Conservation (phyloP, 2,113 vertebrate genomes). For the Alligator mississippiensis region DNA sequence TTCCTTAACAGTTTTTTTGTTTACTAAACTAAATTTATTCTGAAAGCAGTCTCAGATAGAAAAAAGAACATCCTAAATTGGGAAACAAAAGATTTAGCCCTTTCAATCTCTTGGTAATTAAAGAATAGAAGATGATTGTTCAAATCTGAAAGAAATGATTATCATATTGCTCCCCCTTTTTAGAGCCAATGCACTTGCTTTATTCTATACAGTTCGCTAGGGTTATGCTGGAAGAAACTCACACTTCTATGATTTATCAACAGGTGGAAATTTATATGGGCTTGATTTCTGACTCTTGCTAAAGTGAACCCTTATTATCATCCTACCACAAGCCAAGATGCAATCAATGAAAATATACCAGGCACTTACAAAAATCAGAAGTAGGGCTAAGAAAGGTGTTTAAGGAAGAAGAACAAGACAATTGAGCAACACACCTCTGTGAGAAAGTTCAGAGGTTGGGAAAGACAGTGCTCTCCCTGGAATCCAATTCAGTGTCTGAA, state of each 20-base stretch:
- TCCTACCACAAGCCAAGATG: neutral
- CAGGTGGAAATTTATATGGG: neutral
- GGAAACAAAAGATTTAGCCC: neutral
- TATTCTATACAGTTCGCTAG: neutral
- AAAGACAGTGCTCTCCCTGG: neutral
- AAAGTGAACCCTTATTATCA: neutral
- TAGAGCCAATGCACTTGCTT: neutral
- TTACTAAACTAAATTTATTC: neutral
- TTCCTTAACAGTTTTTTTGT: slow-evolving; percentile 1
- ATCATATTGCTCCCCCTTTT: neutral
- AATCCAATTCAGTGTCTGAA: neutral
- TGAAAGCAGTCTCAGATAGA: neutral
- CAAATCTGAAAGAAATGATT: slow-evolving; percentile 20
- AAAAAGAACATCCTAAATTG: neutral
- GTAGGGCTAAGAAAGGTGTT: neutral
- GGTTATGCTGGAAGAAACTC: neutral
- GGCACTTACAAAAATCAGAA: neutral
- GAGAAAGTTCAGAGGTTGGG: neutral
- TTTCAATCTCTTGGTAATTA: neutral
- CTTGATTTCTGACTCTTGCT: slow-evolving; percentile 5
- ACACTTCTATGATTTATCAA: slow-evolving; percentile 24
- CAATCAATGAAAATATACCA: neutral
- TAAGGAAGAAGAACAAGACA: neutral
- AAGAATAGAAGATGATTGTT: neutral
- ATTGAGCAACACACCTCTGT: neutral